Evolutionary conservation across 1,140 invertebrate species (phyloP), one percentile per base, ranked within the genome.

Genomic region (Drosophila trapezifrons): DNA sequence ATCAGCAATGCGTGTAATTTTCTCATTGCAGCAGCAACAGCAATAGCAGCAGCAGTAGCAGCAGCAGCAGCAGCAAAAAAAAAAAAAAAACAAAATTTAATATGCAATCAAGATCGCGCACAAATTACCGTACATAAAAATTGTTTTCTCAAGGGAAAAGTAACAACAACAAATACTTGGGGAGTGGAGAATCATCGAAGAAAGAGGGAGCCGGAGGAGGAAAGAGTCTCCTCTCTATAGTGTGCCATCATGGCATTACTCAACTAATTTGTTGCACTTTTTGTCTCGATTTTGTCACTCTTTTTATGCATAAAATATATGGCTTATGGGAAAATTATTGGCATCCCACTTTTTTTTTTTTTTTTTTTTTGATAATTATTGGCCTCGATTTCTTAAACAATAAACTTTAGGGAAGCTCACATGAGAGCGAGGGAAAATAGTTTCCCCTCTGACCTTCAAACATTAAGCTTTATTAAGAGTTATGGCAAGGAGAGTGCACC

Each of bases 51-150:
- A 29, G 22, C 32, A 20, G 9, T 10, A 32, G 29, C 29, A 10
- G 29, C 29, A 32, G 32, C 10, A 12, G 62, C n/a, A 38, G 43
- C 12, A 12, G 20, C 22, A 13, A 17, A 10, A 35, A 27, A 40
- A 51, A 20, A 55, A 20, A n/a, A 70, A 60, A 40, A 69, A 78
- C 72, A 83, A 83, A 90, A 89, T 87, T 87, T 89, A 87, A 87
- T 87, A 87, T 87, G 84, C 84, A 87, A 87, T 87, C 84, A 87
- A 87, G 84, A 87, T 87, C 84, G 84, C 84, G 84, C 84, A 89
- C 84, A 87, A 87, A 87, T 87, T 87, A 87, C 84, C 80, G 84
- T 84, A 89, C 80, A 89, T 77, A 83, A 86, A 87, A 84, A 87
- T 87, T 74, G 73, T 87, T 87, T 87, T 87, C 84, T 87, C 84